A percentile compares a stretch with the other conserved stretches of the same genome.
These are phyloP conservation scores for Tachuris rubrigastra DNA, from an alignment of 2,113 vertebrate genomes.

Conservation along the genomic window DNA sequence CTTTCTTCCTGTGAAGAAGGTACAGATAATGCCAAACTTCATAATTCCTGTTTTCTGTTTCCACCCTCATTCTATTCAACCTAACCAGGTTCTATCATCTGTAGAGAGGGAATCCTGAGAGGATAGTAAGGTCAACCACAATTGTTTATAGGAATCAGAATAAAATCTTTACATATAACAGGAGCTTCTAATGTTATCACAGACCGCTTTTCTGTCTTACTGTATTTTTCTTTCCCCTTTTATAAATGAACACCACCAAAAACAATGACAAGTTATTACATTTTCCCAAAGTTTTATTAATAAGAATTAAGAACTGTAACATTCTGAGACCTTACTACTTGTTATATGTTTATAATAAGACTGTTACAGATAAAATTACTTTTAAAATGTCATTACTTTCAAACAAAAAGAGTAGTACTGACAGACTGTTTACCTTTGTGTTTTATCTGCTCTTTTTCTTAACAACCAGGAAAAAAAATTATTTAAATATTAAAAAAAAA, in stretches of 20 bases:
- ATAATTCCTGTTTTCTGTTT: background rate
- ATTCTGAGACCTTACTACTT: background rate
- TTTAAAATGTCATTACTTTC: background rate
- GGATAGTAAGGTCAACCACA: background rate
- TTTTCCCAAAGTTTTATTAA: background rate
- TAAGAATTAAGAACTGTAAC: background rate
- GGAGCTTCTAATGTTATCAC: background rate
- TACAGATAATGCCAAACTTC: background rate
- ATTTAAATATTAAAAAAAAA: background rate
- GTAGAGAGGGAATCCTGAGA: background rate
- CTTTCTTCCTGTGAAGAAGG: background rate
- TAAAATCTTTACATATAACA: background rate
- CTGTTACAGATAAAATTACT: background rate
- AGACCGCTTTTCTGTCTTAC: background rate
- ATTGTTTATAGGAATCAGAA: background rate
- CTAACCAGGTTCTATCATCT: background rate
- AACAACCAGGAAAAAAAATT: background rate
- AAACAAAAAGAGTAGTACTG: background rate
- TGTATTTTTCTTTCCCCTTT: background rate
- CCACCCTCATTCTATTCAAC: background rate
- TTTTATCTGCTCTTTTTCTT: background rate
- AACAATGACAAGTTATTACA: background rate
- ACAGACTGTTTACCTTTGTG: background rate
- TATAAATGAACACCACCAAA: background rate
- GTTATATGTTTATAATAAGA: background rate